phyloP scores from a whole-genome alignment of 2,888 invertebrate genomes.

The Tiliacea aurago region DNA sequence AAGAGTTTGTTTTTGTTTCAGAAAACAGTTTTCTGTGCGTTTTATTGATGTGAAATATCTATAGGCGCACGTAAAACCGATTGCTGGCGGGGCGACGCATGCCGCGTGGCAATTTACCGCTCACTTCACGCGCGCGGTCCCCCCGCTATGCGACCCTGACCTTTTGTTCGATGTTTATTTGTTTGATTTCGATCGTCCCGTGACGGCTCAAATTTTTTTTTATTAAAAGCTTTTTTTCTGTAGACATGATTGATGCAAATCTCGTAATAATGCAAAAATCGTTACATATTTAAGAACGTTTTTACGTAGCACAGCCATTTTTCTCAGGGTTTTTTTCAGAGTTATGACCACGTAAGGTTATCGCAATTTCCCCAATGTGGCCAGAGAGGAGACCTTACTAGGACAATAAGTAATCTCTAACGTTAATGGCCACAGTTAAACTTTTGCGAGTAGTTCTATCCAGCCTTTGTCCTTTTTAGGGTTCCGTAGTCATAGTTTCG shows the following conservation, averaged over 20 bases:
- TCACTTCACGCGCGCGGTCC: no score
- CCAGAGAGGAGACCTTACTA: constrained; percentile 60
- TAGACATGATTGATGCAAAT: background rate
- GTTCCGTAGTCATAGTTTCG: no score
- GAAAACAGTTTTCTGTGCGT: background rate
- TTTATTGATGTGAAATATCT: no score
- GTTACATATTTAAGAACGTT: background rate
- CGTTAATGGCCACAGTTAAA: constrained; percentile 70
- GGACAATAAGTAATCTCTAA: constrained; percentile 68
- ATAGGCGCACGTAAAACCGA: no score
- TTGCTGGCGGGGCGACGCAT: no score
- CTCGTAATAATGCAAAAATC: background rate
- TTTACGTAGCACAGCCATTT: background rate
- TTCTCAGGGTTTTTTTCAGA: constrained; percentile 17
- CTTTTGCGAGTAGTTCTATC: constrained; percentile 52
- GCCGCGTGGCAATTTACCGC: no score
- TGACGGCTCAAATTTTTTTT: no score
- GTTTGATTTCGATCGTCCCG: no score
- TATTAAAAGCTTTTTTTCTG: background rate
- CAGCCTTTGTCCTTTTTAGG: constrained; percentile 21
- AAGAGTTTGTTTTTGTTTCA: background rate
- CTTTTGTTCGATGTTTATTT: no score
- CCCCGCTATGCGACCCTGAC: no score
- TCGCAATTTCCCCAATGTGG: constrained; percentile 54
- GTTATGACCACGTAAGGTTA: constrained; percentile 34